These are phyloP conservation scores for Acleris emargana DNA, from an alignment of 2,888 invertebrate species.

Conservation along the genomic window DNA sequence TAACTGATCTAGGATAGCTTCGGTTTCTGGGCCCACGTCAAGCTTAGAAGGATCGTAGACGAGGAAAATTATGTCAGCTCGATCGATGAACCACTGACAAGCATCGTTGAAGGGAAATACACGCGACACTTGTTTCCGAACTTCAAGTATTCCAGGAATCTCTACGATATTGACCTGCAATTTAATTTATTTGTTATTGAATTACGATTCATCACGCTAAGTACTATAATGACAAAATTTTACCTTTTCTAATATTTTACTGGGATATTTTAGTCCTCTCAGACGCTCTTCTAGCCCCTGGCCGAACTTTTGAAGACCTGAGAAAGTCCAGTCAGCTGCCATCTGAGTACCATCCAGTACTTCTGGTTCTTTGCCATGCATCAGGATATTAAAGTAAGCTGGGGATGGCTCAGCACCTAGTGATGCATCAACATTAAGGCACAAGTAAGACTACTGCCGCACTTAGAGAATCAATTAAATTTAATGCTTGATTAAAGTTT, in stretches of 20 bases:
- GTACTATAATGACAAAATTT: conserved; percentile 26
- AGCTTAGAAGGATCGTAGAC: conserved; percentile 98
- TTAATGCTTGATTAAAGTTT: too few species aligned
- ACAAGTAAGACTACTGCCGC: background rate
- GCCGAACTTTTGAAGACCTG: conserved; percentile 97
- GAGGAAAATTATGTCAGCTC: conserved; percentile 97
- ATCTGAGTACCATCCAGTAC: conserved; percentile 95
- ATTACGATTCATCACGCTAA: too few species aligned
- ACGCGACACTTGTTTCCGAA: conserved; percentile 95
- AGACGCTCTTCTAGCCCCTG: conserved; percentile 95
- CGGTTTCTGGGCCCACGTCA: conserved; percentile 97
- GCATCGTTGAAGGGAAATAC: conserved; percentile 98
- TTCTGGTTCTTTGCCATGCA: conserved; percentile 93
- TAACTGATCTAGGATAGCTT: conserved; percentile 96
- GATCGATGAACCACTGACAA: conserved; percentile 98
- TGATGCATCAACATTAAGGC: conserved; percentile 22
- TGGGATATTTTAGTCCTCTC: conserved; percentile 91
- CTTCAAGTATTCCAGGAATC: conserved; percentile 97
- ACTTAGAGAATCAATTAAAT: too few species aligned
- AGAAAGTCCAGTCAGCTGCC: conserved; percentile 97
- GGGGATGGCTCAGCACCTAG: conserved; percentile 97
- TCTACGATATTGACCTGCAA: conserved; percentile 95
- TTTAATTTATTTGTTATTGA: background rate
- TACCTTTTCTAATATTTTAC: conserved; percentile 94
- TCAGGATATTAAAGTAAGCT: conserved; percentile 95